Evolutionary conservation across 2,797 vertebrate genomes (phyloP), one percentile per base, ranked within the genome.

Genomic region (Rhinoraja longicauda): DNA sequence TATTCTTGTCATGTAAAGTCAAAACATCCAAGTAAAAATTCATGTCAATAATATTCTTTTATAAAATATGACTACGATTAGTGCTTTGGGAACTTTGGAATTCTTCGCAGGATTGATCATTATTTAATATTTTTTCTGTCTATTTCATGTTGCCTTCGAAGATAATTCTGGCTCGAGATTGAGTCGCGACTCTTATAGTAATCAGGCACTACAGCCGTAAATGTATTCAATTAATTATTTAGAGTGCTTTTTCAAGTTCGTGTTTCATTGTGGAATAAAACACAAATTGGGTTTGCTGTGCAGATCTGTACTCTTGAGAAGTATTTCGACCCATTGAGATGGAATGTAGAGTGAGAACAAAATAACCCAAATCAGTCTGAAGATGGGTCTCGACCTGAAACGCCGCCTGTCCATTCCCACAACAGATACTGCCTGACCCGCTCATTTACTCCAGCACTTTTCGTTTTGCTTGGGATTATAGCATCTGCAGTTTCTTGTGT

Each of bases 161-260:
- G 17, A 17, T 32, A 32, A 64, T 32, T 64, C 64, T 70, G 39
- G 75, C 39, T 91, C 90, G 39, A 75, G 70, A 72, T 92, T 91
- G 26, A 26, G 90, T 4, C n/a, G 24, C 10, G n/a, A 12, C 17
- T 73, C 75, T 75, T 73, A n/a, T 10, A 45, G 26, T 53, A 75
- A n/a, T 29, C 90, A 72, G 67, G 88, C 64, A n/a, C 45, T 29
- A 13, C 12, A 92, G 39, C 4, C 29, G 90, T 29, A 57, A 92
- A 92, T 75, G 39, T 36, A 91, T 26, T 84, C 21, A 84, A 62
- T 57, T 92, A 92, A 73, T 73, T 29, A 72, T 75, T 92, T 53
- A 39, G 64, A 39, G 8, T 29, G 39, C 17, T 39, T 92, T 13
- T 91, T 92, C 70, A 92, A 72, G 39, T 53, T 72, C 39, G n/a